Conservation (phyloP, 2,113 vertebrate species). For the Bothrops jararaca region DNA sequence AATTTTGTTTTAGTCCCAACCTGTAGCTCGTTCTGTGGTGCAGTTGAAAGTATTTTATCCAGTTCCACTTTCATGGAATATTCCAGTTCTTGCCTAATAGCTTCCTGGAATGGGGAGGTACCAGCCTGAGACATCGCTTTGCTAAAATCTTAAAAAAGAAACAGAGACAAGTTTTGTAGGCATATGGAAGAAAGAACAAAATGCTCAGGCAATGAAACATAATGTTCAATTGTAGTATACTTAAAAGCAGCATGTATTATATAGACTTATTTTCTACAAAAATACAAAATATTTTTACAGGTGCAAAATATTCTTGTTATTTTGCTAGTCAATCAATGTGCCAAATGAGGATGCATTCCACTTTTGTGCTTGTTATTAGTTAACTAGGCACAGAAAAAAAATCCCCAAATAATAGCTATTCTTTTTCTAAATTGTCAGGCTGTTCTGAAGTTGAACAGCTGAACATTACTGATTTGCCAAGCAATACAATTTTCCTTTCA, state of each 20-base stretch:
- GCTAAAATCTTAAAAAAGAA: conserved; percentile 76
- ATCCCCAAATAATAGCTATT: neutral
- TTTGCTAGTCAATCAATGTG: neutral
- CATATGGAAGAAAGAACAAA: neutral
- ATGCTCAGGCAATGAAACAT: neutral
- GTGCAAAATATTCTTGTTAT: neutral
- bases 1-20: conserved; percentile 60
- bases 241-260: neutral
- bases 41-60: conserved; percentile 83
- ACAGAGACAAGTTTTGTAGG: conserved; percentile 34
- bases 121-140: conserved; percentile 77
- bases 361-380: neutral
- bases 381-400: neutral
- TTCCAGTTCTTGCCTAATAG: conserved; percentile 93
- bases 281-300: neutral
- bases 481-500: neutral
- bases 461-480: neutral
- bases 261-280: neutral
- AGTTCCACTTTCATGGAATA: conserved; percentile 88
- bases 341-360: neutral
- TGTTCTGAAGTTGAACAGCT: neutral
- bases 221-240: neutral
- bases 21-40: conserved; percentile 78
- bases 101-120: conserved; percentile 93
- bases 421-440: neutral